phyloP scores from a whole-genome alignment of 2,113 vertebrate species.

The Eulacestoma nigropectus region DNA sequence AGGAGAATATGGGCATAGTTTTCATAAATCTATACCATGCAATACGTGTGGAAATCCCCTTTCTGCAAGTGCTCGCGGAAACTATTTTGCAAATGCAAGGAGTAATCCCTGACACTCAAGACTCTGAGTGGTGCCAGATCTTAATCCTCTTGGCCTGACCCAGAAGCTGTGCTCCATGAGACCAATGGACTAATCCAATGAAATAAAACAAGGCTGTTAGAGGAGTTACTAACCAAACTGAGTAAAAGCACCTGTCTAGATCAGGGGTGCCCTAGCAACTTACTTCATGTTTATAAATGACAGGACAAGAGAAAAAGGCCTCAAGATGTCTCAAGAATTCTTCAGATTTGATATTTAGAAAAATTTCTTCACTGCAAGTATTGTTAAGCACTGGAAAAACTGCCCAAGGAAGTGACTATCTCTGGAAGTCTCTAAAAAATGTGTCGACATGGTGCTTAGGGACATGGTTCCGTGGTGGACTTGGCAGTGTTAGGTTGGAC shows the following conservation, averaged over 20 bases:
- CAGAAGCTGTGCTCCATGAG: background rate
- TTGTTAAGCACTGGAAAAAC: background rate
- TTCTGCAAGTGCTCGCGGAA: background rate
- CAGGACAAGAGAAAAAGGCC: background rate
- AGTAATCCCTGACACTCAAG: background rate
- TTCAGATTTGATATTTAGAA: background rate
- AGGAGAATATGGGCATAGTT: background rate
- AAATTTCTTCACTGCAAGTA: background rate
- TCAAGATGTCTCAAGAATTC: background rate
- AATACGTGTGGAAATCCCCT: background rate
- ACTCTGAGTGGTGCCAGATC: background rate
- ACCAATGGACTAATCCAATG: background rate
- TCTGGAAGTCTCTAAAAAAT: background rate
- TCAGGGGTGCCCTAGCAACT: background rate
- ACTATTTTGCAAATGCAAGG: background rate
- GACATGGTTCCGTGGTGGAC: background rate
- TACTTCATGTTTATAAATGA: background rate
- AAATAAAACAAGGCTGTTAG: background rate
- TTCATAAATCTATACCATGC: background rate
- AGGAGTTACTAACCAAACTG: background rate
- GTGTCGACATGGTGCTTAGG: rapidly evolving
- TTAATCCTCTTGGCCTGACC: background rate
- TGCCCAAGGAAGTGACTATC: background rate
- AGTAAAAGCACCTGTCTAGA: background rate
- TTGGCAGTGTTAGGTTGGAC: background rate